Base-by-base conservation (phyloP, 1,140 invertebrate genomes). In the Phymastichus coffea region DNA sequence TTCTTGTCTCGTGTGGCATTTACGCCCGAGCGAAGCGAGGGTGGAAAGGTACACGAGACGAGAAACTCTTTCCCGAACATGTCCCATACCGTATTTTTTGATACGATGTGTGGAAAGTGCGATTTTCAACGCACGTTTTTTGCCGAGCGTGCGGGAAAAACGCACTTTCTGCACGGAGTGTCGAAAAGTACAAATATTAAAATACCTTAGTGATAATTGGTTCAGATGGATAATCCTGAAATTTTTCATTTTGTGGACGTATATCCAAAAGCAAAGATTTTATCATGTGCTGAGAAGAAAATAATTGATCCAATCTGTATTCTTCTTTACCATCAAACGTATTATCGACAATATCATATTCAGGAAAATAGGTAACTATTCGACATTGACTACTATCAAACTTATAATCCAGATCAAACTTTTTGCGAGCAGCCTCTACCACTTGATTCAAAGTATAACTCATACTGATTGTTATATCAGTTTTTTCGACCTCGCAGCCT, bases 201-300 rank as follows among this genome's bases (percentile, higher is more conserved):
- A 12, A 19, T 61, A 61, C 59, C 59, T 61, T 49, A 7, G 60
- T 62, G 26, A 62, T 15, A 30, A 62, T 51, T 10, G 46, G 43
- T 69, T 86, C 86, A 51, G 82, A 81, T 66, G 81, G 78, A 71
- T 91, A 91, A 7, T 76, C 75, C 65, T 86, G 82, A 70, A 90
- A 92, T 59, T 80, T 67, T 63, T 86, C 80, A 70, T 88, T 83
- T 61, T 86, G 82, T 20, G 81, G 71, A 38, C 83, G 80, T 58
- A 87, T 85, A 76, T 93, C 89, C 63, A 93, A 70, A 17, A 91
- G 75, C 41, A 91, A 83, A 66, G 88, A 86, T 67, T 77, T 76
- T 54, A 52, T 19, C 6, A 1, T 25, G 19, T 48, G 20, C 35
- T 19, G 23, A 28, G 26, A 17, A 4, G 23, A 25, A 25, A 38